These are phyloP conservation scores for Huso huso DNA, from an alignment of 2,797 vertebrate genomes.

Conservation along the genomic window DNA sequence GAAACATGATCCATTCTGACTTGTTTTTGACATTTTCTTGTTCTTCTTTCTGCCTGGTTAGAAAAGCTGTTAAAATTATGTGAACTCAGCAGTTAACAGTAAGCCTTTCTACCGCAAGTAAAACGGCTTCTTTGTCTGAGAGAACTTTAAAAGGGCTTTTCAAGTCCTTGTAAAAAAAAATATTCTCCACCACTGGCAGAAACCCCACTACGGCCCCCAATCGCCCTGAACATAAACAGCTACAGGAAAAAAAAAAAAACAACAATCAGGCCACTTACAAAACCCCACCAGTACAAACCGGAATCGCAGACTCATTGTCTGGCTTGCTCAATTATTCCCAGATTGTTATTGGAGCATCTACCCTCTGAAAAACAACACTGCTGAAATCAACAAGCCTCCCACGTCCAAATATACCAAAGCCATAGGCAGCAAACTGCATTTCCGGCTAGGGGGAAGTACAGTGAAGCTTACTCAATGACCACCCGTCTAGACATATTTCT, in stretches of 20 bases:
- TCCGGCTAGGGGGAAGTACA: too few relatives aligned
- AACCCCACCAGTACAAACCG: slow-evolving; percentile 39
- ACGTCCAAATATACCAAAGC: too few relatives aligned
- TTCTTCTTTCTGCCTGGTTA: background rate
- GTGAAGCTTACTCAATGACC: too few relatives aligned
- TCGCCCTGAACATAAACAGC: slow-evolving; percentile 3
- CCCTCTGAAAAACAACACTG: slow-evolving; percentile 4
- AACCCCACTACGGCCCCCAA: background rate
- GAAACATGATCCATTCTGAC: background rate
- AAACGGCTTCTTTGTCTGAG: slow-evolving; percentile 4
- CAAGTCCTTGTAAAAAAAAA: background rate
- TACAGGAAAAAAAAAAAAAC: background rate
- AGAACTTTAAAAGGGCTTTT: background rate
- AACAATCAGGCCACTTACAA: slow-evolving; percentile 26
- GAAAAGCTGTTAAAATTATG: background rate
- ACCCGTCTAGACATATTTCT: too few relatives aligned
- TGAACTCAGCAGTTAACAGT: slow-evolving; percentile 1
- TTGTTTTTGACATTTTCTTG: background rate
- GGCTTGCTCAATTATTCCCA: slow-evolving; percentile 17
- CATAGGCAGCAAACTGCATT: too few relatives aligned
- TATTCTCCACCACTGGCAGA: slow-evolving; percentile 5
- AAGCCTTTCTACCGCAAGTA: background rate
- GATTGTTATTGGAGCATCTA: slow-evolving; percentile 5
- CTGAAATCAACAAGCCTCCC: background rate
- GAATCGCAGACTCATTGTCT: slow-evolving; percentile 19